Evolutionary conservation across 2,113 vertebrate species (phyloP), one percentile per base, ranked within the genome.

Genomic region (Rafetus swinhoei): DNA sequence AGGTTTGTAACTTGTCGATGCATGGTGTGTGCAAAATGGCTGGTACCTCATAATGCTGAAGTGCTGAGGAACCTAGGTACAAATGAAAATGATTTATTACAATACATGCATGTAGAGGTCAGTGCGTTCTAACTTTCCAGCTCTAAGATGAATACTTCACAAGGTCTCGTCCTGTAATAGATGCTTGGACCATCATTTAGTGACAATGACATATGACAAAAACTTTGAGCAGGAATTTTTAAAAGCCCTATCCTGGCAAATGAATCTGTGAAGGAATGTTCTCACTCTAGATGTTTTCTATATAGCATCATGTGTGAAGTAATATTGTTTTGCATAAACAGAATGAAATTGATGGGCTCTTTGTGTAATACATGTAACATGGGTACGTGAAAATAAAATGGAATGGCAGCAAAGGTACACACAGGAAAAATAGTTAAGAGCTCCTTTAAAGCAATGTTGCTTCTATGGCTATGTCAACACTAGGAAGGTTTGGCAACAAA

Each of bases 61-160:
- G 85, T 97, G 97, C 85, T 98, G 99, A 87, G 99, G 99, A 96
- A 99, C 99, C 99, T 99, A 88, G 18, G 32, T 19, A 39, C 32
- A 80, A 96, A 95, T 52, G n/a, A 89, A 95, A 95, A 95, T 35
- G 13, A n/a, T 1, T 5, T 35, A 13, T 5, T 80, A 65, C 76
- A 55, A 53, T 27, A 94, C 21, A 62, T 76, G 1, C 39, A 81
- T 25, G n/a, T 81, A 85, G 3, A 54, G 83, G 7, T 39, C 7
- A 45, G 24, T 77, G 74, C 27, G 11, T 90, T 1, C 9, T 2
- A 13, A 77, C n/a, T 50, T 85, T 81, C 32, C 50, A 50, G 39
- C 18, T 95, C 74, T 79, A 79, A 39, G 15, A 83, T 0, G 0
- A 32, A 74, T 12, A 65, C 2, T 32, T 52, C 16, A 57, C 57